Percentiles rank a stretch among this genome's conserved stretches.
Conservation (phyloP, 2,113 vertebrate species). For the Colistium nudipinnis region DNA sequence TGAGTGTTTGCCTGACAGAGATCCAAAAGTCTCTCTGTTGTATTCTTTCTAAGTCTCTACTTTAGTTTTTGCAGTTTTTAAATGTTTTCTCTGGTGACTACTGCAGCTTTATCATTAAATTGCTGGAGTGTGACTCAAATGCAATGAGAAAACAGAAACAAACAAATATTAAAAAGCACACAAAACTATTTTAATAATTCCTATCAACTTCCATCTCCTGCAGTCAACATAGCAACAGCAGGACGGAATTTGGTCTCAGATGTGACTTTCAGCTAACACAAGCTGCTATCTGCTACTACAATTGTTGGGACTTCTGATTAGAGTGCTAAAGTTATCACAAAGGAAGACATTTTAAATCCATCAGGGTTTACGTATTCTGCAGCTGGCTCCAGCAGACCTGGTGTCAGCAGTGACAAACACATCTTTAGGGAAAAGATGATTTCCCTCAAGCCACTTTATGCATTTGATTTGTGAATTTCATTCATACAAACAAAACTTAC, state of each 20-base stretch:
- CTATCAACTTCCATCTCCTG: neutral
- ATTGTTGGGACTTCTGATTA: neutral
- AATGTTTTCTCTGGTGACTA: neutral
- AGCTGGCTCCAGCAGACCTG: neutral
- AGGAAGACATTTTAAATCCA: constrained; percentile 20
- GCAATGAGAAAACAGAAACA: neutral
- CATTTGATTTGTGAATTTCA: constrained; percentile 30
- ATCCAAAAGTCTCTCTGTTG: too few species aligned
- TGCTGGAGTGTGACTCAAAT: neutral
- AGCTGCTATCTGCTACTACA: neutral
- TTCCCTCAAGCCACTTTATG: constrained; percentile 16
- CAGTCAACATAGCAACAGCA: constrained; percentile 1
- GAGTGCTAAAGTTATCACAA: constrained; percentile 13
- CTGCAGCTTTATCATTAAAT: neutral
- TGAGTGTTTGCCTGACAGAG: neutral
- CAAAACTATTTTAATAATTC: too few species aligned
- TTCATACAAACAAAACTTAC: constrained; percentile 11
- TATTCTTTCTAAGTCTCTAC: too few species aligned
- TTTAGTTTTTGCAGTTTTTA: neutral
- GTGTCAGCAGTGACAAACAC: neutral
- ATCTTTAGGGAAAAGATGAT: constrained; percentile 19
- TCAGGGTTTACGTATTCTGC: constrained; percentile 2
- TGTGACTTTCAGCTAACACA: neutral
- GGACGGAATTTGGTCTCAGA: neutral
- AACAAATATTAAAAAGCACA: constrained; percentile 1